phyloP scores from a whole-genome alignment of 1,140 invertebrate genomes.

The fruit fly (Drosophila melanogaster) region Release_6_plus_ISO1_MT NT_037436.4:12988001-12988500 shows the following conservation, averaged over 20 bases:
- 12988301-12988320: slow-evolving; percentile 33
- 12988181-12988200: too few species aligned
- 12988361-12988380: slow-evolving; percentile 51
- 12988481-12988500: slow-evolving; percentile 21
- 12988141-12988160: too few species aligned
- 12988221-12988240: background rate
- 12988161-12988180: too few species aligned
- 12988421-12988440: slow-evolving; percentile 49
- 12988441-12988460: slow-evolving; percentile 48
- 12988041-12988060: background rate
- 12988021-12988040: background rate
- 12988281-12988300: slow-evolving; percentile 11
- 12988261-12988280: slow-evolving; percentile 10
- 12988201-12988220: too few species aligned
- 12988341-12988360: slow-evolving; percentile 40
- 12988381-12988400: slow-evolving; percentile 34
- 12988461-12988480: slow-evolving; percentile 48
- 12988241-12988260: slow-evolving; percentile 15
- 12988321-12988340: slow-evolving; percentile 30
- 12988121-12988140: too few species aligned
- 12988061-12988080: too few species aligned
- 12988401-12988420: slow-evolving; percentile 36
- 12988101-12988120: too few species aligned
- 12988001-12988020: background rate
- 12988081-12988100: too few species aligned